Base-by-base conservation (phyloP, 2,113 vertebrate genomes). In the Eubucco bourcierii region DNA sequence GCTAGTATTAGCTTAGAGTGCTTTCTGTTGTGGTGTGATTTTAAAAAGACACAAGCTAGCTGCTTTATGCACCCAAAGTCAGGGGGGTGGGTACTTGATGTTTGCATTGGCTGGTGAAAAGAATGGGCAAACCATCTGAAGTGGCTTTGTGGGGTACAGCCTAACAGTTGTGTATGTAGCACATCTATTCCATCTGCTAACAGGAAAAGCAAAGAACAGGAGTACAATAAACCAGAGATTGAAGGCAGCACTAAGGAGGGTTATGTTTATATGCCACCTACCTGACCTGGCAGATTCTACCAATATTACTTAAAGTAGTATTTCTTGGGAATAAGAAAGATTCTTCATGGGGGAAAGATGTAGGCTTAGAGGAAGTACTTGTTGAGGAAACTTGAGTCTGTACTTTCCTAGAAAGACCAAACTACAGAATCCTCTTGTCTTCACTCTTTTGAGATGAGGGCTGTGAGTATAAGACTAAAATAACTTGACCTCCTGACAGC, bases 331-430 rank as follows among this genome's bases (percentile, higher is more conserved):
- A 59, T 33, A 34, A 58, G 20, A 66, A 33, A 12, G 17, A 4
- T 27, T 80, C 50, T 76, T 77, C 46, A 37, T 44, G 15, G 4
- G 15, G 8, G 7, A 46, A 85, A 50, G 34, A 50, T 20, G 12
- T 7, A 33, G 18, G 59, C 27, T 74, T 79, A 44, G 52, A 81
- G 63, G 81, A 58, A 58, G 18, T 25, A 21, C 39, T n/a, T 29
- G 44, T 44, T 52, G 60, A 76, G 64, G 10, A 34, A 81, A 20
- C 44, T 53, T 61, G 18, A 34, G 50, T 9, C 6, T 60, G 24
- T 41, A 16, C 20, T 47, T 1, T 2, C 0, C 1, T n/a, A 34
- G 25, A 8, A 66, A 65, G 16, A 27, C 18, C 21, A 12, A 33
- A 47, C 29, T 18, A 27, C 33, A 47, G 23, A 79, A 58, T 68